Conservation (phyloP, 2,113 vertebrate genomes). For the Lampris incognitus region DNA sequence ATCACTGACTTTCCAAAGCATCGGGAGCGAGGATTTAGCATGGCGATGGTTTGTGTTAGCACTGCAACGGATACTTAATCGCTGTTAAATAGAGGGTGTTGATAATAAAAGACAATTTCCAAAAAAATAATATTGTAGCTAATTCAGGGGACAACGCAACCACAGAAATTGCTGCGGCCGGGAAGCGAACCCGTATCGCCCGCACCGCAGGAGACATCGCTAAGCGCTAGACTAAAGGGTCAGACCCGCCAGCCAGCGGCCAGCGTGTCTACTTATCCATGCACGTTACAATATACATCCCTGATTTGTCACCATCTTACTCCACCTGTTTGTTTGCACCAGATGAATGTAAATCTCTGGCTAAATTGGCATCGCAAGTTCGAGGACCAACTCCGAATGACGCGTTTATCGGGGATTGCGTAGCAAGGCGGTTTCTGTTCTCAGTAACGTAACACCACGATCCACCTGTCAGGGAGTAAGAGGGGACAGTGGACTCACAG, state of each 20-base stretch:
- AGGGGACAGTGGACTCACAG: background rate
- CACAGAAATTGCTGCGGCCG: too few relatives aligned
- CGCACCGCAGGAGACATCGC: too few relatives aligned
- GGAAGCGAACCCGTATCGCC: too few relatives aligned
- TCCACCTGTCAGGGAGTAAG: background rate
- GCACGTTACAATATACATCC: too few relatives aligned
- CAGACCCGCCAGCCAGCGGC: too few relatives aligned
- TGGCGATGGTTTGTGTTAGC: conserved; percentile 40
- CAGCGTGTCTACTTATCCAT: too few relatives aligned
- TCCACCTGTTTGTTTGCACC: too few relatives aligned
- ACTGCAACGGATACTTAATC: background rate
- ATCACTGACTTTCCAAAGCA: conserved; percentile 8
- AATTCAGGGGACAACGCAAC: background rate
- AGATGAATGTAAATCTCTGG: too few relatives aligned
- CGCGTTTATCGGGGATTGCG: background rate
- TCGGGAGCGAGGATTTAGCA: background rate
- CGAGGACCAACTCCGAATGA: too few relatives aligned
- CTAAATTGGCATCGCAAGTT: too few relatives aligned
- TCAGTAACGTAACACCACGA: background rate
- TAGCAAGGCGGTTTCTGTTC: background rate
- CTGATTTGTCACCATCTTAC: too few relatives aligned
- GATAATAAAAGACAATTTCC: background rate
- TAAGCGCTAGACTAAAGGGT: too few relatives aligned
- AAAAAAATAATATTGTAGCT: background rate
- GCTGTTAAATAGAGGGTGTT: background rate